Evolutionary conservation across 2,113 vertebrate species (phyloP).

Genomic region (Sprattus sprattus): DNA sequence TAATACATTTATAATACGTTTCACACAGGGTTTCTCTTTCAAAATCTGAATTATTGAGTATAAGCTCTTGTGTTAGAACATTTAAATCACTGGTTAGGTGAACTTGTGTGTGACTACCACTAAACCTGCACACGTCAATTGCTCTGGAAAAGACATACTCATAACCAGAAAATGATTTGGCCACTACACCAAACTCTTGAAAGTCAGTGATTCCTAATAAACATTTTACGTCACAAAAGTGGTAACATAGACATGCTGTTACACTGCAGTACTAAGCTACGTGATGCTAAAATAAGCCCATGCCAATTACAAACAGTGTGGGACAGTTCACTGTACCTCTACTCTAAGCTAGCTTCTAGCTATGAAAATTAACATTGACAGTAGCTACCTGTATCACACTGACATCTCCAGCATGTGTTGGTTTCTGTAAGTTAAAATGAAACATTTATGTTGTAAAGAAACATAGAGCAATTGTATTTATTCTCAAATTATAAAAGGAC

Average conservation of each 20-base stretch:
- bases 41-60: too few species aligned
- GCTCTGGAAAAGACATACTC: too few species aligned
- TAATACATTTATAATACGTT: too few species aligned
- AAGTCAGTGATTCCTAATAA: background rate
- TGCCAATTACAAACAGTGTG: background rate
- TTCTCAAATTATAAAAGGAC: background rate
- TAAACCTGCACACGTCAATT: too few species aligned
- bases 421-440: constrained; percentile 62
- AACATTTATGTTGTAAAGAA: constrained; percentile 34
- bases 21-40: too few species aligned
- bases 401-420: constrained; percentile 74
- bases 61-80: too few species aligned
- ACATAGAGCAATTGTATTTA: background rate
- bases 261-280: background rate
- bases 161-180: too few species aligned
- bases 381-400: constrained; percentile 71
- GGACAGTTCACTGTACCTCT: background rate
- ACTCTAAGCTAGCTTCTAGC: background rate
- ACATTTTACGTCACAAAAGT: background rate
- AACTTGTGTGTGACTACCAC: too few species aligned
- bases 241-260: background rate
- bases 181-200: background rate
- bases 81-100: too few species aligned
- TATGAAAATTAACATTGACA: constrained; percentile 34
- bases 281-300: background rate